Evolutionary conservation across 2,888 invertebrate species (phyloP).

Genomic region (Drosophila flavopinicola): DNA sequence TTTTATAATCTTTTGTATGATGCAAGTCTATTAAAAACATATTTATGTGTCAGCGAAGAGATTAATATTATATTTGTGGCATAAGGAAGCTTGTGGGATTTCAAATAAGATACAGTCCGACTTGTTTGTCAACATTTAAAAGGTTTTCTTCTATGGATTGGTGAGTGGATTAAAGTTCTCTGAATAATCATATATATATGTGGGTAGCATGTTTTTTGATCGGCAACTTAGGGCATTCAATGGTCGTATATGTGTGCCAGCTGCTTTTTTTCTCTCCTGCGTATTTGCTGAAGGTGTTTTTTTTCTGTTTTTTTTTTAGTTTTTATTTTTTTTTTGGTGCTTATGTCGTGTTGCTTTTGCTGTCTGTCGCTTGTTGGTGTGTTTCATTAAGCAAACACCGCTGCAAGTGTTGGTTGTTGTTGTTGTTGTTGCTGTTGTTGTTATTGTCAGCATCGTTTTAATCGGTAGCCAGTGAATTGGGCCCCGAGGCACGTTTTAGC

Average conservation of each 20-base stretch:
- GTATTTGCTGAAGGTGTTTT: constrained; percentile 73
- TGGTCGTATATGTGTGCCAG: constrained; percentile 25
- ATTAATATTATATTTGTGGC: too few relatives aligned
- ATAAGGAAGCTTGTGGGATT: too few relatives aligned
- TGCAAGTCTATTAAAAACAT: too few relatives aligned
- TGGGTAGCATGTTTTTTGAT: too few relatives aligned
- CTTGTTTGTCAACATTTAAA: too few relatives aligned
- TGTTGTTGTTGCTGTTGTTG: constrained; percentile 26
- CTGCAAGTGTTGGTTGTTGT: constrained; percentile 50
- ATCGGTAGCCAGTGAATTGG: constrained; percentile 60
- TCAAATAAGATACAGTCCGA: too few relatives aligned
- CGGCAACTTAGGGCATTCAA: constrained; percentile 40
- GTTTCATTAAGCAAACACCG: constrained; percentile 74
- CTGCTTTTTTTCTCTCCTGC: constrained; percentile 5
- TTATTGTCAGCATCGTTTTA: constrained; percentile 52
- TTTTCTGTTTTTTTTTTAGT: background rate
- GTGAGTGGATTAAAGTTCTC: too few relatives aligned
- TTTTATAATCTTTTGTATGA: too few relatives aligned
- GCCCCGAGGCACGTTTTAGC: constrained; percentile 13
- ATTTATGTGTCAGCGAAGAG: too few relatives aligned
- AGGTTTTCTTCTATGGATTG: too few relatives aligned
- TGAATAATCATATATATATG: too few relatives aligned
- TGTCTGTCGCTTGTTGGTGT: constrained; percentile 16
- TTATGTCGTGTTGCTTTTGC: constrained; percentile 16
- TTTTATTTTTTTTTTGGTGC: constrained; percentile 26